Evolutionary conservation across 1,140 invertebrate species (phyloP).

Genomic region (Drosophila simulans): DNA sequence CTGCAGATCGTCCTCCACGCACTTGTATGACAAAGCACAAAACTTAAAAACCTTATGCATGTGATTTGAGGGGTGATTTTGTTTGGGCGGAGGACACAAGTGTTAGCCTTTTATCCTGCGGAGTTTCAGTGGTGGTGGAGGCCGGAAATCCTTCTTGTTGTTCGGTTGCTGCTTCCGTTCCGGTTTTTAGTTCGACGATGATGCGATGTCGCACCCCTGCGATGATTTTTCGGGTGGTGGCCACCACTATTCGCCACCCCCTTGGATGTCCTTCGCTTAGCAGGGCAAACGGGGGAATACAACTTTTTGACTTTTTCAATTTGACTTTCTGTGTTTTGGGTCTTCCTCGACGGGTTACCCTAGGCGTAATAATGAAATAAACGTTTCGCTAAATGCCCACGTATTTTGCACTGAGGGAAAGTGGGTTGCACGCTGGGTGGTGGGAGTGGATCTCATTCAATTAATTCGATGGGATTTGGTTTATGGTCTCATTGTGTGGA

Average conservation of each 20-base stretch:
- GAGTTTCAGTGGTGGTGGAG: constrained; percentile 44
- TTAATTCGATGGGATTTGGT: constrained; percentile 72
- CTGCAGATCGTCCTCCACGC: constrained; percentile 74
- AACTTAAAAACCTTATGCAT: constrained; percentile 83
- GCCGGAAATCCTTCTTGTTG: constrained; percentile 41
- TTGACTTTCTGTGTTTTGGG: constrained; percentile 57
- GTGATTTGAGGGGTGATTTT: constrained; percentile 66
- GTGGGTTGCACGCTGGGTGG: not conserved
- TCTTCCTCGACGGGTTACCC: constrained; percentile 35
- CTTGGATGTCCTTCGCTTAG: constrained; percentile 13
- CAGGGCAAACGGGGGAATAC: constrained; percentile 19
- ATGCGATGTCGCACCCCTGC: constrained; percentile 46
- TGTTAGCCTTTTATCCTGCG: constrained; percentile 54
- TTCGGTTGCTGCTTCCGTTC: constrained; percentile 63
- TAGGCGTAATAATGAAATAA: constrained; percentile 83
- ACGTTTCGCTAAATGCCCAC: constrained; percentile 81
- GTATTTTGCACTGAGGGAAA: constrained; percentile 58
- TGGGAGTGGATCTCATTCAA: constrained; percentile 42
- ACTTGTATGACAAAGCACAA: constrained; percentile 81
- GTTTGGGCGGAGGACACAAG: constrained; percentile 48
- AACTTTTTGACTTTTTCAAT: constrained; percentile 81
- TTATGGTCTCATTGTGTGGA: not conserved
- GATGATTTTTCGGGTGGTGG: constrained; percentile 37
- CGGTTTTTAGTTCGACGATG: constrained; percentile 64
- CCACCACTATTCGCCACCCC: constrained; percentile 35